Percentiles rank a stretch among this genome's conserved stretches.
phyloP scores from a whole-genome alignment of 2,113 vertebrate genomes.

The Cinclus mexicanus region DNA sequence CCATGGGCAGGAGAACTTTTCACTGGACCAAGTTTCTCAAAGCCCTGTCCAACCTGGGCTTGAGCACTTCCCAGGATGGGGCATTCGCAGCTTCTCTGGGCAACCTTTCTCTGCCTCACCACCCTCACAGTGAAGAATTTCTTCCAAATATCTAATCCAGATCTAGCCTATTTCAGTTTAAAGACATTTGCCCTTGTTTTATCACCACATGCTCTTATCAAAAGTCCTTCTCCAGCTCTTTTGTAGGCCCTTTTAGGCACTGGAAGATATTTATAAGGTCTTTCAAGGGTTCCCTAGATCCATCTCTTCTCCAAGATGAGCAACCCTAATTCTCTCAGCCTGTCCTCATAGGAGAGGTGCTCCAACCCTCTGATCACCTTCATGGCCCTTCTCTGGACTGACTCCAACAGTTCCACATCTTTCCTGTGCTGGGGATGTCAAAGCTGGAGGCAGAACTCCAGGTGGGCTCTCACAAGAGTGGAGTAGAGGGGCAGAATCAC shows the following conservation, averaged over 20 bases:
- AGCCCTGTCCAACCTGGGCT: background rate
- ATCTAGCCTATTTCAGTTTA: background rate
- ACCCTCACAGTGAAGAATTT: background rate
- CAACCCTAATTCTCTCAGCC: background rate
- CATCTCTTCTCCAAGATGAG: background rate
- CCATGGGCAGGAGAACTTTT: no score
- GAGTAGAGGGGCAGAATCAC: background rate
- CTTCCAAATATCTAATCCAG: background rate
- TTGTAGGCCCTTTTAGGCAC: background rate
- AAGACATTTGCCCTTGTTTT: background rate
- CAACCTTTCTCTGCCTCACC: background rate
- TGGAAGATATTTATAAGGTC: background rate
- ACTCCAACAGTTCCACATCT: no score
- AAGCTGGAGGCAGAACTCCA: background rate
- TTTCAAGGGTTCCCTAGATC: background rate
- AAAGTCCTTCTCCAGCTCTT: background rate
- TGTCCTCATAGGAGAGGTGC: background rate
- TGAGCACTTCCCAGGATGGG: fast-evolving
- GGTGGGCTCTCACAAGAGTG: background rate
- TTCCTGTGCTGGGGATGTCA: background rate
- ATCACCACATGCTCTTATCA: background rate
- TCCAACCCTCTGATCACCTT: no score
- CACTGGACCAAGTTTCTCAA: background rate
- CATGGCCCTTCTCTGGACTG: background rate
- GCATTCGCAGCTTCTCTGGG: background rate